Evolutionary conservation across 2,113 vertebrate genomes (phyloP).

Genomic region (Oryzias melastigma): DNA sequence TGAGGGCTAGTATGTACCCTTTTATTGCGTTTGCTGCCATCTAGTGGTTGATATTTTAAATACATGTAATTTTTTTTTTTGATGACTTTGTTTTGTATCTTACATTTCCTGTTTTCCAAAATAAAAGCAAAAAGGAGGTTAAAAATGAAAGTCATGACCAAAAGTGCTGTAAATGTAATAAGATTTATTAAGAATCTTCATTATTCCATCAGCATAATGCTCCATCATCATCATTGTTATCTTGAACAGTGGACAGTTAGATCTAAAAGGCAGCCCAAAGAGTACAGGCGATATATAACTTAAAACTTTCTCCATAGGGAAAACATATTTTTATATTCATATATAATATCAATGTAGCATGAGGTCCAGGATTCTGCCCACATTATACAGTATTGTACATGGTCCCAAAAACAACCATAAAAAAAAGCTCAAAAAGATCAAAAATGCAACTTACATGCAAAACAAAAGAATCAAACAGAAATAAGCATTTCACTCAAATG

Average conservation of each 20-base stretch:
- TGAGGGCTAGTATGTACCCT: background rate
- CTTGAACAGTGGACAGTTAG: slow-evolving; percentile 81
- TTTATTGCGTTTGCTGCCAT: slow-evolving; percentile 6
- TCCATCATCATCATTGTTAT: slow-evolving; percentile 74
- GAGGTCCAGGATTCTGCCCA: slow-evolving; percentile 83
- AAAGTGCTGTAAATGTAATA: slow-evolving; percentile 79
- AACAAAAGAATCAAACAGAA: slow-evolving; percentile 47
- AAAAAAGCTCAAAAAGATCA: slow-evolving; percentile 43
- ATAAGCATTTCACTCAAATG: slow-evolving; percentile 76
- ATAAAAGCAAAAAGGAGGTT: background rate
- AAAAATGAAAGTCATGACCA: slow-evolving; percentile 7
- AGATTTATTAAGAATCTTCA: slow-evolving; percentile 85
- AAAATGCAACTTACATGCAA: slow-evolving; percentile 79
- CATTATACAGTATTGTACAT: slow-evolving; percentile 82
- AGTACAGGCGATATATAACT: slow-evolving; percentile 84
- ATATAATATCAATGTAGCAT: slow-evolving; percentile 86
- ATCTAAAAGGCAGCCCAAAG: slow-evolving; percentile 84
- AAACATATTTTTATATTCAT: slow-evolving; percentile 81
- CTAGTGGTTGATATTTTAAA: slow-evolving; percentile 21
- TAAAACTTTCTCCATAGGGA: slow-evolving; percentile 93
- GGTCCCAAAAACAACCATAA: slow-evolving; percentile 76
- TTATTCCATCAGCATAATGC: slow-evolving; percentile 77
- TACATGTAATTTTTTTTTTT: background rate
- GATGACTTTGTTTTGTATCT: slow-evolving; percentile 17
- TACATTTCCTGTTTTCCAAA: slow-evolving; percentile 23